A percentile compares a stretch with the other conserved stretches of the same genome.
These are phyloP conservation scores for Myotis lucifugus DNA, from an alignment of 2,113 vertebrate species.

Conservation along the genomic window DNA sequence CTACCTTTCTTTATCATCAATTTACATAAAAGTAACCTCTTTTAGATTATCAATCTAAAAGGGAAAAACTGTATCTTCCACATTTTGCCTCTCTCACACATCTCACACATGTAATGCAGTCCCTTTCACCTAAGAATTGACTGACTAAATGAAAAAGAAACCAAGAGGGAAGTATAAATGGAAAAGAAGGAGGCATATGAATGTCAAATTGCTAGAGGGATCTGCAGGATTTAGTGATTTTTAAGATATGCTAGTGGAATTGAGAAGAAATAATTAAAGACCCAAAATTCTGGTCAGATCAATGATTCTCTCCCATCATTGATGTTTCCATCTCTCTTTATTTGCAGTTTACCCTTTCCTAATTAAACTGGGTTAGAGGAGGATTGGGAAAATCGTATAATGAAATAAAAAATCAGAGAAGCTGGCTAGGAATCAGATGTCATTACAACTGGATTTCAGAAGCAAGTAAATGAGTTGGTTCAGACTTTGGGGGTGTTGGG, in stretches of 20 bases:
- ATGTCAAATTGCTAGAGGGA: not conserved
- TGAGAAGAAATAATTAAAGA: not conserved
- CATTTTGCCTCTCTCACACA: not conserved
- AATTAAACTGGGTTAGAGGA: conserved; percentile 62
- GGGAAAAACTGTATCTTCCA: not conserved
- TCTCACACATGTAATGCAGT: not conserved
- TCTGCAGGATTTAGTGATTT: not conserved
- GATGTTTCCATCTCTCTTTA: not conserved
- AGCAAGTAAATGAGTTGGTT: not conserved
- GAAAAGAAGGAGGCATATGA: not conserved
- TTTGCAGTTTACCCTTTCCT: conserved; percentile 66
- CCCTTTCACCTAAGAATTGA: not conserved
- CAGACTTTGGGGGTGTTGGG: not conserved
- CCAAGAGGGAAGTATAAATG: not conserved
- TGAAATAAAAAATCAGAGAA: conserved; percentile 64
- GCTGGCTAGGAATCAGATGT: not conserved
- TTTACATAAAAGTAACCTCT: not conserved
- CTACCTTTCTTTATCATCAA: not conserved
- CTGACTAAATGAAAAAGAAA: not conserved
- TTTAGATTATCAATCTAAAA: not conserved
- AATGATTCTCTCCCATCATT: no score
- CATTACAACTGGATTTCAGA: not conserved
- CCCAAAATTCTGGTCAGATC: not conserved
- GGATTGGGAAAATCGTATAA: conserved; percentile 38
- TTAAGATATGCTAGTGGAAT: not conserved